Evolutionary conservation across 2,113 vertebrate species (phyloP), one percentile per base, ranked within the genome.

Genomic region (Melierax canorus): DNA sequence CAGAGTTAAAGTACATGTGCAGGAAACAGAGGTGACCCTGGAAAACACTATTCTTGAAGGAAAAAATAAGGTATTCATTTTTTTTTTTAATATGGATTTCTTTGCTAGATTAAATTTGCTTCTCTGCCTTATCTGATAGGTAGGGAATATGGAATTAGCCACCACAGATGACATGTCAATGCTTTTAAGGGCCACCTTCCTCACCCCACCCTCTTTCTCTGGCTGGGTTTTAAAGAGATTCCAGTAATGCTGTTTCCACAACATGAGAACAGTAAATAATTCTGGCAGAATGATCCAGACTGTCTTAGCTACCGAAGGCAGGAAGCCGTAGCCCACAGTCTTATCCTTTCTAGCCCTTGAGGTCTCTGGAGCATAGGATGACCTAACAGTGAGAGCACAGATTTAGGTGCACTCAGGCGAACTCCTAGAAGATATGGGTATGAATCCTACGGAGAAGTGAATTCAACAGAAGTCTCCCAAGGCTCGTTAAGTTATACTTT

Each of bases 31-130:
- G 7, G 23, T 78, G 9, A 93, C 98, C 78, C 97, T 99, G 80
- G 99, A 99, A 97, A 98, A 99, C 89, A 99, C 98, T 94, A 97
- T 99, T 86, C 98, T 99, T 58, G 92, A 74, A 69, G 98, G 97
- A 94, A 97, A 98, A 94, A 92, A 94, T 77, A 98, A 98, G 98
- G 98, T 99, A 95, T 48, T 92, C 5, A 22, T 79, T 89, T 68
- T 94, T 79, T 85, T 56, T 79, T 85, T 53, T 58, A 4, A 67
- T 56, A 75, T 16, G 7, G 6, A 39, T 95, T 87, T 71, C 18
- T 72, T 51, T 56, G 26, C 53, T 87, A 55, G 10, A 60, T 89
- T 92, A 46, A 73, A 67, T 93, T 68, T 82, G 5, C 17, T 76
- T 58, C 8, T 76, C n/a, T 95, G n/a, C 15, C 14, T 76, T 68